Base-by-base conservation (phyloP, 2,113 vertebrate species). In the Condylura cristata region DNA sequence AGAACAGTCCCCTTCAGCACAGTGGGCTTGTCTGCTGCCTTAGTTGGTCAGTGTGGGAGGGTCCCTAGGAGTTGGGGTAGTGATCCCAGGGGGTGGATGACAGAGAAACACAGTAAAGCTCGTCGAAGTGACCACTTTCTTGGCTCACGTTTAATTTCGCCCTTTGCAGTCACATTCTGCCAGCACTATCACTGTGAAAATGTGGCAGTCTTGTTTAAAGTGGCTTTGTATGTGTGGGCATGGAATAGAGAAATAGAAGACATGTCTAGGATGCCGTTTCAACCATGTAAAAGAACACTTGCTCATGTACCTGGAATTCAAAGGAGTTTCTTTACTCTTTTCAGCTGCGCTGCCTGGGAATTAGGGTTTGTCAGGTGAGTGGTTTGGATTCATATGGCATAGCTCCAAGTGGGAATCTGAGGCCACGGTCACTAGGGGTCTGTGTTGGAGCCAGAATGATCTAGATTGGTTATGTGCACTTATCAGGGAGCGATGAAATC, bases 61-160 rank as follows among this genome's bases (percentile, higher is more conserved):
- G 78, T 83, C 82, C 32, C 46, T 89, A 66, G 7, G 74, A 93
- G 14, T 74, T 78, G 89, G 51, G 71, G 41, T 93, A 89, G 91
- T 96, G 91, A 94, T 86, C 71, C 71, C 65, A 86, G 94, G 89
- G 89, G 93, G 89, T 84, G 93, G 92, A 80, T 95, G 94, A 95
- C 91, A 93, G 75, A 80, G 68, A 95, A 95, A 90, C 85, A 63
- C 70, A 92, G 92, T 88, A 68, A 71, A 93, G 81, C 88, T 94
- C 86, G 83, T 89, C 3, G 7, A 92, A 95, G 80, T 91, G 96
- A 94, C 93, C 53, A 70, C 65, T 80, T 81, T 96, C 83, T 97
- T 94, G 89, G 96, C 80, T 93, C 56, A 44, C 61, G 63, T 96
- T 94, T 91, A 51, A 46, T 96, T 92, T 87, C 76, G 34, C 80